phyloP scores from a whole-genome alignment of 2,888 invertebrate species.

The Pediacus dermestoides region DNA sequence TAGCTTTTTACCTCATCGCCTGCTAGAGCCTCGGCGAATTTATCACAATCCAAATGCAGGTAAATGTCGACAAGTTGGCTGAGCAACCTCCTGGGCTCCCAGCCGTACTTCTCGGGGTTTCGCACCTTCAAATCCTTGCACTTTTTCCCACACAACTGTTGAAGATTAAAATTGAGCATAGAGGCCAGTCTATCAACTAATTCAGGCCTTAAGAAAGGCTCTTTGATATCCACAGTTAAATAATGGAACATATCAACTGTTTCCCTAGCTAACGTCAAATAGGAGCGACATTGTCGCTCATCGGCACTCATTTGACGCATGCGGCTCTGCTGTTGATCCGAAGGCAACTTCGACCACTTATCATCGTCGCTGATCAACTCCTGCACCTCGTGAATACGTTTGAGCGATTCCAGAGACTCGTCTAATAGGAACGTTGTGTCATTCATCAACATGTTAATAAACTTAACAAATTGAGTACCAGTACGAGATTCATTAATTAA shows the following conservation, averaged over 20 bases:
- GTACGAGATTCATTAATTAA: conserved; percentile 88
- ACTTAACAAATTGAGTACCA: conserved; percentile 92
- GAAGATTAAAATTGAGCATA: conserved; percentile 97
- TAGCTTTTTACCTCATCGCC: conserved; percentile 78
- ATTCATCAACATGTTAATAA: conserved; percentile 97
- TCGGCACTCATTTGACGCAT: conserved; percentile 78
- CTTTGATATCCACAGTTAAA: conserved; percentile 88
- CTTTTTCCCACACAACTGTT: conserved; percentile 93
- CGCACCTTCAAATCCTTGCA: conserved; percentile 92
- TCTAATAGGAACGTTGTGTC: conserved; percentile 96
- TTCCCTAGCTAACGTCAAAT: conserved; percentile 87
- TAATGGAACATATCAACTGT: conserved; percentile 99
- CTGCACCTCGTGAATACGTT: conserved; percentile 84
- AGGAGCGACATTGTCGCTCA: conserved; percentile 85
- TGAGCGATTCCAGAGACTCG: conserved; percentile 90
- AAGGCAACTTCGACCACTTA: conserved; percentile 63
- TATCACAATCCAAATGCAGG: conserved; percentile 89
- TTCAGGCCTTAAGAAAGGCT: conserved; percentile 91
- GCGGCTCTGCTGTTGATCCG: conserved; percentile 70
- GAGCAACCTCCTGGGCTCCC: conserved; percentile 91
- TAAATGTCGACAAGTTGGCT: conserved; percentile 95
- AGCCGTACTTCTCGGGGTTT: conserved; percentile 91
- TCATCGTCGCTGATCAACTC: conserved; percentile 70
- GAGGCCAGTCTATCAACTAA: conserved; percentile 87
- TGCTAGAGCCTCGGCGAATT: conserved; percentile 88